Conservation (phyloP, 1,140 invertebrate species). For the Pantala flavescens region DNA sequence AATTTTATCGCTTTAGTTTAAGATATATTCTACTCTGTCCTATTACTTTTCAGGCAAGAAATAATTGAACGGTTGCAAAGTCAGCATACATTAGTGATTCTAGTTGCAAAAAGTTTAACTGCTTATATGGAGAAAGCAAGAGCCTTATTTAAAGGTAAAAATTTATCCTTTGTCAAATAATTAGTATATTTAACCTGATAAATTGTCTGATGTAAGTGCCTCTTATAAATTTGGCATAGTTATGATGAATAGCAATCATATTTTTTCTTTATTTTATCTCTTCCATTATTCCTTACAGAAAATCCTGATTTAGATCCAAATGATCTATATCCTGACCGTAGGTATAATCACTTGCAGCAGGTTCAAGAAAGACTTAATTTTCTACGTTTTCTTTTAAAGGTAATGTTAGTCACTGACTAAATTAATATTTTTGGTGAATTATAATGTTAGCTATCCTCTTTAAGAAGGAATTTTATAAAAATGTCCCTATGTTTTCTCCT, state of each 20-base stretch:
- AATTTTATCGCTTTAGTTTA: background rate
- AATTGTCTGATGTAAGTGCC: too few relatives aligned
- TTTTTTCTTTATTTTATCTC: too few relatives aligned
- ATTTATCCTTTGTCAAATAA: too few relatives aligned
- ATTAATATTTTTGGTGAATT: too few relatives aligned
- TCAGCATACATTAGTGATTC: constrained; percentile 83
- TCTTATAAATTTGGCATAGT: too few relatives aligned
- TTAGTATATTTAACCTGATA: too few relatives aligned
- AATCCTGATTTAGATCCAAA: constrained; percentile 69
- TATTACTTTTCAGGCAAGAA: constrained; percentile 48
- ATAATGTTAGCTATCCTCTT: too few relatives aligned
- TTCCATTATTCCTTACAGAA: constrained; percentile 34
- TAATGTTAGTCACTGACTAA: constrained; percentile 24
- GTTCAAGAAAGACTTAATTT: constrained; percentile 92
- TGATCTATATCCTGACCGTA: constrained; percentile 71
- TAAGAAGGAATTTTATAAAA: too few relatives aligned
- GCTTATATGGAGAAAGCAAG: constrained; percentile 83
- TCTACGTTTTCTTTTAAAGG: constrained; percentile 77
- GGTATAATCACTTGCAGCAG: constrained; percentile 86
- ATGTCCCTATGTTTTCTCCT: too few relatives aligned
- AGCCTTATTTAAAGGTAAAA: constrained; percentile 49
- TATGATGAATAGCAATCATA: too few relatives aligned
- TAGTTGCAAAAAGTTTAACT: constrained; percentile 87
- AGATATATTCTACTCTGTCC: constrained; percentile 18
- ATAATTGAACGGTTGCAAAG: constrained; percentile 87